Percentiles rank a stretch among this genome's conserved stretches.
These are phyloP conservation scores for Boloria selene DNA, from an alignment of 2,888 invertebrate genomes.

Conservation along the genomic window DNA sequence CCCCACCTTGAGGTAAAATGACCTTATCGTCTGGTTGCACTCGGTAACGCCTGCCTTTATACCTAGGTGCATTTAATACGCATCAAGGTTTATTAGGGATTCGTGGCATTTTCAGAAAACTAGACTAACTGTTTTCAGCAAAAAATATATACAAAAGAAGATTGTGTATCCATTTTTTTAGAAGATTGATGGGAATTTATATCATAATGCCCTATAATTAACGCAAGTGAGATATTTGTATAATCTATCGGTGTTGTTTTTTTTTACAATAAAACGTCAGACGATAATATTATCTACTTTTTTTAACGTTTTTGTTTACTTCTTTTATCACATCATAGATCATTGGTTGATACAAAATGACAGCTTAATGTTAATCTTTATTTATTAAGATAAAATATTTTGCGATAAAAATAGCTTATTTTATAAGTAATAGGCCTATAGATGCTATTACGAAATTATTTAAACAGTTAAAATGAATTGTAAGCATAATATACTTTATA, in stretches of 20 bases:
- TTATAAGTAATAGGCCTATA: neutral
- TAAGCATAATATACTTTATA: no score
- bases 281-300: conserved; percentile 14
- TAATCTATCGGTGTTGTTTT: conserved; percentile 1
- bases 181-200: no score
- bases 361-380: conserved; percentile 14
- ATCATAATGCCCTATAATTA: no score
- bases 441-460: neutral
- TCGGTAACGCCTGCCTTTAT: conserved; percentile 59
- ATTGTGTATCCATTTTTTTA: no score
- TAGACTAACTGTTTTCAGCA: neutral
- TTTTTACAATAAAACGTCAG: neutral
- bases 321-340: conserved; percentile 5
- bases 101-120: conserved; percentile 11
- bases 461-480: neutral
- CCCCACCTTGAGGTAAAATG: conserved; percentile 67
- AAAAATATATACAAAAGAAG: neutral
- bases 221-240: neutral
- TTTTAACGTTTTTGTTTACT: conserved; percentile 15
- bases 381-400: conserved; percentile 6
- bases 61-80: conserved; percentile 41
- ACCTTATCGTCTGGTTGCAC: conserved; percentile 76
- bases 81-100: conserved; percentile 21
- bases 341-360: conserved; percentile 5
- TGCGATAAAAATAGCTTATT: neutral